Evolutionary conservation across 2,888 invertebrate species (phyloP).

Genomic region (Melanostoma scalare): DNA sequence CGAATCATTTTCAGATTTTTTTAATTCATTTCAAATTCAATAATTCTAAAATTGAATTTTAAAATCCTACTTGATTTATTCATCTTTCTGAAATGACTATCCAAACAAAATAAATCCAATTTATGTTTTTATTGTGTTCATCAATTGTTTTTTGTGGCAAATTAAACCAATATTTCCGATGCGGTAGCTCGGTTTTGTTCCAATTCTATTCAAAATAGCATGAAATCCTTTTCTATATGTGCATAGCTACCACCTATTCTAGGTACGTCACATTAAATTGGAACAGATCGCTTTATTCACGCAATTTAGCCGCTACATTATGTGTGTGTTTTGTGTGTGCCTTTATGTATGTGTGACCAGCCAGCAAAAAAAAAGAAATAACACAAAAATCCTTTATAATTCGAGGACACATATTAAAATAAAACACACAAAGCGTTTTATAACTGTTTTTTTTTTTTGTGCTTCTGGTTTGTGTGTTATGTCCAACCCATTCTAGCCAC

Average conservation of each 20-base stretch:
- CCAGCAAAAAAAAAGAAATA: conserved; percentile 10
- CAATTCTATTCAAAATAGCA: conserved; percentile 39
- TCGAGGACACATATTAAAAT: conserved; percentile 49
- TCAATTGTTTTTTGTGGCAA: conserved; percentile 55
- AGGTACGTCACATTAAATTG: conserved; percentile 39
- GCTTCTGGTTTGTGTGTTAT: conserved; percentile 17
- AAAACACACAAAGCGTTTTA: conserved; percentile 63
- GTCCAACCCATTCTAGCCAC: conserved; percentile 59
- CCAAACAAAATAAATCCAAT: conserved; percentile 53
- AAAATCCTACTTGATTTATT: conserved; percentile 29
- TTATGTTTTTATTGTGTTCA: conserved; percentile 37
- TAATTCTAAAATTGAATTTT: conserved; percentile 17
- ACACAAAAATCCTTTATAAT: conserved; percentile 44
- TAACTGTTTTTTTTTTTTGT: conserved; percentile 14
- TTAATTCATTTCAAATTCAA: not conserved
- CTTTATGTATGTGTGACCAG: not conserved
- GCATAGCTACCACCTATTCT: no score
- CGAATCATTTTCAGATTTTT: no score
- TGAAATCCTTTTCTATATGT: conserved; percentile 16
- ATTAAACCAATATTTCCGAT: conserved; percentile 66
- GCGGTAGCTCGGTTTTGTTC: conserved; percentile 60
- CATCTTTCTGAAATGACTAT: conserved; percentile 7
- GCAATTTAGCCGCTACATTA: conserved; percentile 62
- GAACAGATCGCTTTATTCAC: conserved; percentile 55
- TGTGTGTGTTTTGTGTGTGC: conserved; percentile 12